These are phyloP conservation scores for Megaceryle alcyon DNA, from an alignment of 2,797 vertebrate species.

Conservation along the genomic window DNA sequence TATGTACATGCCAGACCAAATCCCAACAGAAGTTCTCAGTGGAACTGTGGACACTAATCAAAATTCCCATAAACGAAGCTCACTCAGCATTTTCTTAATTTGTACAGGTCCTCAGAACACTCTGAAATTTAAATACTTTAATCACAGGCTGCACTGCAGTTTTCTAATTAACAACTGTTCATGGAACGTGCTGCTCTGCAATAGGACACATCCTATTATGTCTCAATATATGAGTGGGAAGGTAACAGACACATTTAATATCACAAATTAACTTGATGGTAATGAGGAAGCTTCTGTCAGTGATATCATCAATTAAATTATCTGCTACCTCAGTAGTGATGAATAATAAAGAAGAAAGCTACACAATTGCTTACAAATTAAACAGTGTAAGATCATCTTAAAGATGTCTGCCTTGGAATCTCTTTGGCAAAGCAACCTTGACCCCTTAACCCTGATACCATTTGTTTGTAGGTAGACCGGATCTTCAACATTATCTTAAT, in stretches of 20 bases:
- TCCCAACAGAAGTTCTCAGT: not conserved
- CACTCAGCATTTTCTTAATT: not conserved
- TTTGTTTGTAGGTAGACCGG: constrained; percentile 35
- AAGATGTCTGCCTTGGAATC: not conserved
- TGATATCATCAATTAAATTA: constrained; percentile 45
- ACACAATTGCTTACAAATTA: constrained; percentile 25
- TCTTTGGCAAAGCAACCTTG: not conserved
- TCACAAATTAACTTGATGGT: constrained; percentile 38
- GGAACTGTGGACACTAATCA: not conserved
- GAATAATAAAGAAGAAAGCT: constrained; percentile 44
- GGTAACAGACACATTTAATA: constrained; percentile 37
- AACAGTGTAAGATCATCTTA: not conserved
- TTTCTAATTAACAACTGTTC: constrained; percentile 14
- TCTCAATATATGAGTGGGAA: constrained; percentile 5
- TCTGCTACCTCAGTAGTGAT: not conserved
- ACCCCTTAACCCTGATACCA: not conserved
- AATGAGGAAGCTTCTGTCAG: constrained; percentile 37
- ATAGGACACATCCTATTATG: not conserved
- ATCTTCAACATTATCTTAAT: constrained; percentile 65
- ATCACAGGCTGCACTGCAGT: not conserved
- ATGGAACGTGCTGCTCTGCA: not conserved
- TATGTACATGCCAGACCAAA: not conserved
- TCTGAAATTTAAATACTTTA: not conserved
- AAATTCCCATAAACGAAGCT: not conserved
- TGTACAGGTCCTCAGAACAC: not conserved